Evolutionary conservation across 2,797 vertebrate species (phyloP), one percentile per base, ranked within the genome.

Genomic region (Bryconaethiops microstoma): DNA sequence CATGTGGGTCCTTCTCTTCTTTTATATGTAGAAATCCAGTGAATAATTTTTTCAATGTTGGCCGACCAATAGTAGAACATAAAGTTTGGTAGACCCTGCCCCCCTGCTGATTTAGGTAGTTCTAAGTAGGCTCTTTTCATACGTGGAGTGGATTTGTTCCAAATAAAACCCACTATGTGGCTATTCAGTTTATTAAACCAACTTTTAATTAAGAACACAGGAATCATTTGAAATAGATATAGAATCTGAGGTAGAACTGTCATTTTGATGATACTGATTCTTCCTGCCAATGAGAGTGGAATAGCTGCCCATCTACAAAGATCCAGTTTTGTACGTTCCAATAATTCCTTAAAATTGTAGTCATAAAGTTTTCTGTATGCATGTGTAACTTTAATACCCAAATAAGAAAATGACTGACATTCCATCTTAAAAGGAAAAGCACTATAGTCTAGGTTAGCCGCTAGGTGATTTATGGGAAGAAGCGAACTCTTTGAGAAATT

Each of bases 181-280:
- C 5, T 71, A 55, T 82, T 76, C 29, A 81, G 42, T 10, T 63
- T 59, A 17, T 63, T 50, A 63, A 81, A 81, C 63, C 57, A 77
- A 21, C 40, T 29, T 35, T 70, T 71, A 10, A 45, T 67, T n/a
- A 81, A 59, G 17, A 67, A 42, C 6, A 81, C 19, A 4, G 72
- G 40, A 5, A 62, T 40, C 40, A 74, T 68, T 60, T 75, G 72
- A 60, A 81, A 76, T 82, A 79, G 72, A 69, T 68, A 65, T 40
- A 60, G 54, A 23, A 80, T 74, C 35, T 2, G 48, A 13, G 71
- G 70, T 29, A 80, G 14, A 10, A 80, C 39, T 62, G 54, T 76
- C 79, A 76, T 81, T 60, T 81, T 81, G 21, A 81, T 45, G 16
- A 45, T 62, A 21, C 76, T 76, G 12, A 76, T 23, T n/a, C 23